Percentiles rank a stretch among this genome's conserved stretches.
These are phyloP conservation scores for Drosophila tropicalis DNA, from an alignment of 1,140 invertebrate genomes.

Conservation along the genomic window DNA sequence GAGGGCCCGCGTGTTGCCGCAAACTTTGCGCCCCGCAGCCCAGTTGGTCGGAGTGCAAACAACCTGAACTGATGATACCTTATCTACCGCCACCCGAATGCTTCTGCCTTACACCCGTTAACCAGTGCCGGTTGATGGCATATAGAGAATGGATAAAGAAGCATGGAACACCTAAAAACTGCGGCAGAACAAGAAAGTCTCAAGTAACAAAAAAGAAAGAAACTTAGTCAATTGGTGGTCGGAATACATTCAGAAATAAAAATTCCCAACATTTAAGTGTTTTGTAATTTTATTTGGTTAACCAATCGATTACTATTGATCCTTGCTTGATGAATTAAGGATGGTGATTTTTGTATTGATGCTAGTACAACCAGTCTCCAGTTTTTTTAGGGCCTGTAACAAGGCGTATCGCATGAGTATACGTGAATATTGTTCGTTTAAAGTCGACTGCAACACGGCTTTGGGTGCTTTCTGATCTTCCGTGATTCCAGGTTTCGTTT, in stretches of 20 bases:
- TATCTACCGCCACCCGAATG: slow-evolving; percentile 20
- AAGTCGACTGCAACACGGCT: neutral
- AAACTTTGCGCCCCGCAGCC: slow-evolving; percentile 43
- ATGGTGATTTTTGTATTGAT: slow-evolving; percentile 26
- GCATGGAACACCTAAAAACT: neutral
- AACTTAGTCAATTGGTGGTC: too few relatives aligned
- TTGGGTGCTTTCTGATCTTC: neutral
- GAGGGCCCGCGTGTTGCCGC: slow-evolving; percentile 31
- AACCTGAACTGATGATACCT: neutral
- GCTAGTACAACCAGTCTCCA: slow-evolving; percentile 17
- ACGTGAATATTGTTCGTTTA: slow-evolving; percentile 30
- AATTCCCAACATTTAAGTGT: too few relatives aligned
- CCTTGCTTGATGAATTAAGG: neutral
- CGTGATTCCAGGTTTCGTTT: neutral
- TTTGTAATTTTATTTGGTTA: neutral
- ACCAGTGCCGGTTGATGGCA: slow-evolving; percentile 18
- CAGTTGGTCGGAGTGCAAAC: slow-evolving; percentile 51
- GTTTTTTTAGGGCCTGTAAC: slow-evolving; percentile 18
- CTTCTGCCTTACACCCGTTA: slow-evolving; percentile 26
- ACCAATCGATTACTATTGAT: neutral
- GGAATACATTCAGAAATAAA: too few relatives aligned
- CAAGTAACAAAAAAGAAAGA: neutral
- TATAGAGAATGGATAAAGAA: slow-evolving; percentile 8
- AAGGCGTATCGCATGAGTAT: slow-evolving; percentile 34
- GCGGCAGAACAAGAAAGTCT: neutral